Evolutionary conservation across 30 jellyfish, hydroid and myxozoan genomes (phyloP).

Genomic region (Hydra vulgaris): DNA sequence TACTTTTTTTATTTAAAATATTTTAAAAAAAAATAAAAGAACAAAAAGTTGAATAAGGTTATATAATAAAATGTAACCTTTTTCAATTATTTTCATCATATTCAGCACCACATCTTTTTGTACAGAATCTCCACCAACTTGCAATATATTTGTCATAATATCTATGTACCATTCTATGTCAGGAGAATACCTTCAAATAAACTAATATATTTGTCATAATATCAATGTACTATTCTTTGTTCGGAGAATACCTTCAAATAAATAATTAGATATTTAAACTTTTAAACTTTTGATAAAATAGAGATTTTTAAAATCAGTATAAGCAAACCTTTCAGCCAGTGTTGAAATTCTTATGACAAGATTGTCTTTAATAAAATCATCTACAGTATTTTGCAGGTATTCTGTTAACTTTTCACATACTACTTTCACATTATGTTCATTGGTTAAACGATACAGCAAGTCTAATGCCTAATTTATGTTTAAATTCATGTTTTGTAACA

Average conservation of each 20-base stretch:
- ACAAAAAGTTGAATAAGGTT: too few relatives aligned
- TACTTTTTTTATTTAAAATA: background rate
- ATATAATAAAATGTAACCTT: slow-evolving; percentile 48
- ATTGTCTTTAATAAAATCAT: slow-evolving; percentile 44
- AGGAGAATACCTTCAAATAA: slow-evolving; percentile 54
- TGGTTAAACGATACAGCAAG: slow-evolving; percentile 68
- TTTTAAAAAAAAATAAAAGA: background rate
- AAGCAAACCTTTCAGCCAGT: slow-evolving; percentile 68
- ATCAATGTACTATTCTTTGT: background rate
- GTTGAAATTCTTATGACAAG: slow-evolving; percentile 69
- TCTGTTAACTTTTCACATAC: slow-evolving; percentile 58
- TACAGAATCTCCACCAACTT: slow-evolving; percentile 71
- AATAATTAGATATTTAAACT: background rate
- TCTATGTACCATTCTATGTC: slow-evolving; percentile 78
- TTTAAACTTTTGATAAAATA: background rate
- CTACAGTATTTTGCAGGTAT: slow-evolving; percentile 63
- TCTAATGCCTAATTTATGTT: slow-evolving; percentile 73
- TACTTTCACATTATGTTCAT: slow-evolving; percentile 56
- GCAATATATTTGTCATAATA: slow-evolving; percentile 67
- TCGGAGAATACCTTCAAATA: background rate
- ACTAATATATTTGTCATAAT: background rate
- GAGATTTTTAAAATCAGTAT: background rate
- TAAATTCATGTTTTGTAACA: background rate
- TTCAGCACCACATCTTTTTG: slow-evolving; percentile 59
- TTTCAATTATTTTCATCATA: slow-evolving; percentile 68